A percentile compares a stretch with the other conserved stretches of the same genome.
Conservation (phyloP, 1,140 invertebrate species). For the Camponotus floridanus region DNA sequence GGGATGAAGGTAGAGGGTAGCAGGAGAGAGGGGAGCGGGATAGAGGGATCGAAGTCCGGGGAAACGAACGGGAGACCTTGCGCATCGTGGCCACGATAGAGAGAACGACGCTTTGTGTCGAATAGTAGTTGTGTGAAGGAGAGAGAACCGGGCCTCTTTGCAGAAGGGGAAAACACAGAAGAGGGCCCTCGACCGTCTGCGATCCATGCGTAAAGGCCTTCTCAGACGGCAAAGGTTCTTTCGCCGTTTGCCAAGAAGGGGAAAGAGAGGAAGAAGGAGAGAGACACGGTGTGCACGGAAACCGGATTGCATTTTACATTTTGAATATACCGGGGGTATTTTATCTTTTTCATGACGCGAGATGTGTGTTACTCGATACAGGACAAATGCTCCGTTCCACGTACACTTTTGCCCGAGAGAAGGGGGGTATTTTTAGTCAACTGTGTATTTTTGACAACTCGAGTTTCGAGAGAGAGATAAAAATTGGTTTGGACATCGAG, state of each 20-base stretch:
- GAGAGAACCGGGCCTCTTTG: constrained; percentile 64
- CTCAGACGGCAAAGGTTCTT: constrained; percentile 43
- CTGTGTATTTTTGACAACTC: constrained; percentile 54
- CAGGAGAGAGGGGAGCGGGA: background rate
- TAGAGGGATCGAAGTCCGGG: constrained; percentile 43
- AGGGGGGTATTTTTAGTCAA: constrained; percentile 41
- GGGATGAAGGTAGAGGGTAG: constrained; percentile 34
- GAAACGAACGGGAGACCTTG: constrained; percentile 76
- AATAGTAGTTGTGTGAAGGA: constrained; percentile 63
- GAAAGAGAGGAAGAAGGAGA: no score
- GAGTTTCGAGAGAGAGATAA: background rate
- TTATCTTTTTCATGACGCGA: constrained; percentile 39
- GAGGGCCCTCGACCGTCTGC: constrained; percentile 69
- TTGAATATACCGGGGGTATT: constrained; percentile 26
- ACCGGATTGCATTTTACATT: constrained; percentile 54
- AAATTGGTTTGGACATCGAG: constrained; percentile 21
- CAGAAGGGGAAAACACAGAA: constrained; percentile 1
- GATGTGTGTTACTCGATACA: constrained; percentile 51
- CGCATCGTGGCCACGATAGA: constrained; percentile 57
- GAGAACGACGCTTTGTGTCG: constrained; percentile 75
- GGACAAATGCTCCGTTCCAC: background rate
- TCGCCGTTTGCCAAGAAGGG: background rate
- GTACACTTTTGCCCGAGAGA: constrained; percentile 30
- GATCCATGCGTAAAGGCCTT: constrained; percentile 62
- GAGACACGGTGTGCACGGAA: constrained; percentile 24